Base-by-base conservation (phyloP, 1,140 invertebrate species). In the Bombus affinis region DNA sequence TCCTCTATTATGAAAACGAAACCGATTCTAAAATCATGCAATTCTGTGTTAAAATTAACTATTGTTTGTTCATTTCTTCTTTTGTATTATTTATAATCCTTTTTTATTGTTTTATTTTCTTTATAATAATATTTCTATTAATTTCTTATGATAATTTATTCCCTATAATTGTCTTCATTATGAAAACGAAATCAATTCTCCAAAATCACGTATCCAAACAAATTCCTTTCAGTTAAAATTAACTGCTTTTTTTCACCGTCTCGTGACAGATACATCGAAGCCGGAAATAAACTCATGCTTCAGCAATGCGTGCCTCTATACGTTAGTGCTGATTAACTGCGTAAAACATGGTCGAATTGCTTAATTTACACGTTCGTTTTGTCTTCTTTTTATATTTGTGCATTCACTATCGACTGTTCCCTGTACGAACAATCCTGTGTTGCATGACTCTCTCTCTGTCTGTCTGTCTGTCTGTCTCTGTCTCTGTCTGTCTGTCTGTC, bases 331-430 rank as follows among this genome's bases (percentile, higher is more conserved):
- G 75, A 71, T 57, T 68, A 39, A 72, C 44, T 81, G 68, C 44
- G 65, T 57, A 18, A 71, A 79, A 53, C 37, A 62, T 15, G 42
- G 5, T 72, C 18, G 53, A 42, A 71, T 62, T 66, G 84, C 73
- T 89, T 86, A 88, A 86, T 85, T 73, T 85, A 85, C 84, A 81
- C 76, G 81, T 74, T 81, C 76, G 72, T 62, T 68, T 89, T 89
- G 79, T 83, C 82, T 83, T 65, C 78, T 53, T 65, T 77, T 85
- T 89, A 66, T 89, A 77, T 74, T 76, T 80, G 73, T 76, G 42
- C 53, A 28, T 78, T 10, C 71, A 68, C 76, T 82, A 89, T 84
- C 74, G 85, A 68, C 70, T 80, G 88, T 79, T 59, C 81, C 32
- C 53, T 83, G 80, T 83, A 80, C 82, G 86, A 89, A 89, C 84